Evolutionary conservation across 2,113 vertebrate genomes (phyloP).

Genomic region (Cyphotilapia sp.): DNA sequence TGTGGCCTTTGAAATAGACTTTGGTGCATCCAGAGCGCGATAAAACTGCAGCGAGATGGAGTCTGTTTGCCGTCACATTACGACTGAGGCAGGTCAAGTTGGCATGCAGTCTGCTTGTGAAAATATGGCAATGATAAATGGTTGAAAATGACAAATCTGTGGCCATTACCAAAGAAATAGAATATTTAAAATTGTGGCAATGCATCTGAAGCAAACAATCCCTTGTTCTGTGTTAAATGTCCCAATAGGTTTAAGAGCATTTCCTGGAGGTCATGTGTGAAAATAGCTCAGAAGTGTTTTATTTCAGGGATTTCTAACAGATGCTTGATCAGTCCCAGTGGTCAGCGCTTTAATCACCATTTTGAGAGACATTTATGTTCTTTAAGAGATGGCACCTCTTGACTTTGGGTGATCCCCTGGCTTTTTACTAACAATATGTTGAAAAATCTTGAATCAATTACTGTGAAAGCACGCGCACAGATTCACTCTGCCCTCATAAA

Average conservation of each 20-base stretch:
- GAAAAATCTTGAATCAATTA: neutral
- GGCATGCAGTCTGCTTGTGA: neutral
- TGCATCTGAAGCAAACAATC: neutral
- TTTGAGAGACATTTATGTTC: neutral
- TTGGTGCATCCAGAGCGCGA: neutral
- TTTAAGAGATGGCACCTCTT: neutral
- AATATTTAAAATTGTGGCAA: neutral
- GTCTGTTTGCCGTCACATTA: neutral
- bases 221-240: neutral
- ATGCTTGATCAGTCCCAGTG: neutral
- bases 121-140: neutral
- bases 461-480: rapidly evolving
- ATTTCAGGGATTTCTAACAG: neutral
- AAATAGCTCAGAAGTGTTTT: neutral
- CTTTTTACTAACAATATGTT: neutral
- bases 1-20: neutral
- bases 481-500: neutral
- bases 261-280: neutral
- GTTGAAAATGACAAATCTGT: neutral
- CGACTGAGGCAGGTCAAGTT: neutral
- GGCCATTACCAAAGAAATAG: neutral
- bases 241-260: neutral
- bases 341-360: neutral
- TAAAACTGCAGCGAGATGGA: neutral
- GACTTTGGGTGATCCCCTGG: neutral